Evolutionary conservation across 2,797 vertebrate species (phyloP).

Genomic region (Heterohyrax brucei): DNA sequence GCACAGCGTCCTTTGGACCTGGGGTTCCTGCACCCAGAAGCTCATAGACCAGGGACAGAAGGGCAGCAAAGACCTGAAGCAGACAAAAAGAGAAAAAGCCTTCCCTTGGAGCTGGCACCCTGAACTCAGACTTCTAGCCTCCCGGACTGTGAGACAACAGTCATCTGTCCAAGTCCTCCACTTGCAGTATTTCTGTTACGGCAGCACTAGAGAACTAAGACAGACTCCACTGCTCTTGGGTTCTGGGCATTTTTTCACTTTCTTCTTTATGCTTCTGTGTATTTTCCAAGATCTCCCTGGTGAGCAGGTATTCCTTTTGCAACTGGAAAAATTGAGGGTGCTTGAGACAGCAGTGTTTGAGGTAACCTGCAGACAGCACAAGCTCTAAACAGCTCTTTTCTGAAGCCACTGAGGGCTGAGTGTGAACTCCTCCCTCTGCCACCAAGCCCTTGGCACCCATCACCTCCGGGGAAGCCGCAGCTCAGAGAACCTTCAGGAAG

Average conservation of each 20-base stretch:
- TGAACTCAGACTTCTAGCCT: no score
- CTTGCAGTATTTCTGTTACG: no score
- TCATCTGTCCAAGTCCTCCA: no score
- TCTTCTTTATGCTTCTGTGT: not conserved
- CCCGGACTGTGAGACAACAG: no score
- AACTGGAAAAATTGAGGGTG: not conserved
- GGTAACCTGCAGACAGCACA: fast-evolving
- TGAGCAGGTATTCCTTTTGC: not conserved
- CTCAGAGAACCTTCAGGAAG: not conserved
- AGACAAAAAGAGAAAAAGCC: no score
- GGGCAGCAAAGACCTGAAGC: no score
- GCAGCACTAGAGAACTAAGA: no score
- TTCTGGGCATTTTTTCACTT: not conserved
- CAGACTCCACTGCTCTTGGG: not conserved
- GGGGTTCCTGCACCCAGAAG: no score
- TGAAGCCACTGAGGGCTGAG: fast-evolving
- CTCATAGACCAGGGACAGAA: no score
- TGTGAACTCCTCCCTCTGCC: fast-evolving
- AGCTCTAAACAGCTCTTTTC: not conserved
- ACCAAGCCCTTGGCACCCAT: fast-evolving
- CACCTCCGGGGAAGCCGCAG: fast-evolving
- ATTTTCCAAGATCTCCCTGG: not conserved
- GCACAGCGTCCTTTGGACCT: no score
- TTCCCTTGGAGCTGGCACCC: no score
- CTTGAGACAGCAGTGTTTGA: no score